Percentiles rank a stretch among this genome's conserved stretches.
Conservation (phyloP, 2,797 vertebrate genomes). For the Acridotheres tristis region DNA sequence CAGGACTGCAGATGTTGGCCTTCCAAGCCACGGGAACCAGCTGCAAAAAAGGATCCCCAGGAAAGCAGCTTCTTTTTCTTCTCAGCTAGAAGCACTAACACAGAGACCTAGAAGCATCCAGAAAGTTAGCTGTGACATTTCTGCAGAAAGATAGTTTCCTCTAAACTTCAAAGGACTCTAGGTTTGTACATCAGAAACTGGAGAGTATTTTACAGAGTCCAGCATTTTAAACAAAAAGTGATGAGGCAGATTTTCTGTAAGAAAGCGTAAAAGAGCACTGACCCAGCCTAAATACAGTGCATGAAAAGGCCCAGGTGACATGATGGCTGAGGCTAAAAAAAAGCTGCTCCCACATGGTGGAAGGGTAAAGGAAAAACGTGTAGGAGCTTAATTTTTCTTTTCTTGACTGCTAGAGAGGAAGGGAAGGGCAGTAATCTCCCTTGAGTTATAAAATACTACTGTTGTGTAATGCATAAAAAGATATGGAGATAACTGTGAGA, state of each 20-base stretch:
- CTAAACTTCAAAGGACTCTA: not conserved
- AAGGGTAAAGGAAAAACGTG: not conserved
- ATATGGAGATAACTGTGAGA: not conserved
- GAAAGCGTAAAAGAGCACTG: not conserved
- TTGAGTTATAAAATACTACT: not conserved
- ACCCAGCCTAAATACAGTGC: not conserved
- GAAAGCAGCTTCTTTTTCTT: not conserved
- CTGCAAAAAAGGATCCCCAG: not conserved
- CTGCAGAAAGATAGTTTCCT: not conserved
- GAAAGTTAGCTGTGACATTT: not conserved
- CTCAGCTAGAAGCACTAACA: not conserved
- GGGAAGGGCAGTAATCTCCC: not conserved
- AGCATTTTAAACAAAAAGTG: not conserved
- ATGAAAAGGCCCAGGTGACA: not conserved
- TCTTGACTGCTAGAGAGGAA: not conserved
- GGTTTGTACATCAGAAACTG: not conserved
- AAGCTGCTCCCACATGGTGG: not conserved
- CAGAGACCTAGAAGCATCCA: not conserved
- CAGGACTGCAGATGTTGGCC: slow-evolving; percentile 4
- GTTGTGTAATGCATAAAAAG: not conserved
- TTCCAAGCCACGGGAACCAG: not conserved
- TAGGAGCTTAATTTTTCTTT: not conserved
- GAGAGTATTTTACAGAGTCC: not conserved
- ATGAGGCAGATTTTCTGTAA: not conserved
- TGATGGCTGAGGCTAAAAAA: not conserved